Evolutionary conservation across 2,797 vertebrate species (phyloP), one percentile per base, ranked within the genome.

Genomic region (Sylvilagus floridanus): DNA sequence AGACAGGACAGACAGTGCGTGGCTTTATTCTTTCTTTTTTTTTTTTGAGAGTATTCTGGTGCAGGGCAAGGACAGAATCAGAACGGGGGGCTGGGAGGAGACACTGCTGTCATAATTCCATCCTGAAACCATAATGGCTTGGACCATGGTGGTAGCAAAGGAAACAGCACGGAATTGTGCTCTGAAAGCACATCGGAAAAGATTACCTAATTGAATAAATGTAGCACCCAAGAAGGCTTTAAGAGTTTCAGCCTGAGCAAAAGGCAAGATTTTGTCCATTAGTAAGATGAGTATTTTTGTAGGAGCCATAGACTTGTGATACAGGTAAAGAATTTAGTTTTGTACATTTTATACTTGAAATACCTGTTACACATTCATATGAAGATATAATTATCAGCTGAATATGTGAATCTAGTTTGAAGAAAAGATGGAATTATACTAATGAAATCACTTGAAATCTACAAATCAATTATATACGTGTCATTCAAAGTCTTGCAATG

Each of bases 241-340:
- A 26, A 32, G 50, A 5, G 3, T 60, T 47, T 68, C 2, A 24
- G 37, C 2, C 5, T 26, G 16, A 19, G 57, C 1, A 82, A 82
- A 69, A 26, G n/a, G 16, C 9, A 91, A 26, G 22, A 65, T 21
- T 93, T 86, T 82, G 65, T 65, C 30, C 26, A 73, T 93, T 73
- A 32, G 0, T 24, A 54, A 82, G 37, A 62, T 21, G 3, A 7
- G 2, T 68, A 73, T 17, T 12, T 11, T 57, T 84, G 24, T 11
- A 62, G 57, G 24, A 73, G 32, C 17, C 28, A 28, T 30, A 62
- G 84, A 73, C 32, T 63, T 26, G 22, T 14, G 9, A 0, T 72
- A 47, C 93, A 83, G 16, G 57, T 42, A 16, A 60, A 69, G 75
- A 24, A 30, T 68, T 82, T 52, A n/a, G 5, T 89, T 66, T 7